Evolutionary conservation across 2,113 vertebrate genomes (phyloP).

Genomic region (Gallinago paraguaiae): DNA sequence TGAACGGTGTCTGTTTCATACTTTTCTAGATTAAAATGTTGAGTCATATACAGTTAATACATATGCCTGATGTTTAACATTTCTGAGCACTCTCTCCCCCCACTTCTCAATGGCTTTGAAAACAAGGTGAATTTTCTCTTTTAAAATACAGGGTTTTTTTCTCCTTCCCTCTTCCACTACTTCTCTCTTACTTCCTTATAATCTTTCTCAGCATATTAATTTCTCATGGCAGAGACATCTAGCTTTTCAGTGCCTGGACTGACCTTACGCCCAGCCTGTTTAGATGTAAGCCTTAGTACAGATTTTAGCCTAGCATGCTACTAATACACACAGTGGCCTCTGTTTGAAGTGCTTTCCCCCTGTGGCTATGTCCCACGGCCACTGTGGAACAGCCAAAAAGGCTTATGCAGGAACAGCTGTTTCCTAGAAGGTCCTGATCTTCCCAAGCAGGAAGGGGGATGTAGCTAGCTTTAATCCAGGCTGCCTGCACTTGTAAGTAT

Average conservation of each 20-base stretch:
- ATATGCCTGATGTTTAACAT: not conserved
- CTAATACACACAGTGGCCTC: not conserved
- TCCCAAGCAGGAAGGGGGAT: not conserved
- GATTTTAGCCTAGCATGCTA: not conserved
- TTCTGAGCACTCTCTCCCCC: not conserved
- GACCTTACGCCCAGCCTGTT: not conserved
- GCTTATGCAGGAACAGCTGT: accelerated
- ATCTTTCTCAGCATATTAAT: not conserved
- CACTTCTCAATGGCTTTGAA: not conserved
- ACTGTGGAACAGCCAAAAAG: not conserved
- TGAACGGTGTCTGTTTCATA: not conserved
- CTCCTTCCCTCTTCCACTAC: not conserved
- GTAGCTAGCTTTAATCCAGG: not conserved
- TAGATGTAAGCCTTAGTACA: not conserved
- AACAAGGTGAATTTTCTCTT: not conserved
- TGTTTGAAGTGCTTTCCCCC: not conserved
- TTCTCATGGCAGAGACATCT: not conserved
- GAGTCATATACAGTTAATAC: not conserved
- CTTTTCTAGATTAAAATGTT: not conserved
- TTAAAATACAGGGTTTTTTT: not conserved
- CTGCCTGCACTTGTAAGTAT: not conserved
- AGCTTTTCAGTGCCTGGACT: not conserved
- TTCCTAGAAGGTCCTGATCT: not conserved
- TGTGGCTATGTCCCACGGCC: too few species aligned
- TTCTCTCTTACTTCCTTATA: not conserved